Conservation (phyloP, 2,888 invertebrate genomes). For the Ochropacha duplaris region DNA sequence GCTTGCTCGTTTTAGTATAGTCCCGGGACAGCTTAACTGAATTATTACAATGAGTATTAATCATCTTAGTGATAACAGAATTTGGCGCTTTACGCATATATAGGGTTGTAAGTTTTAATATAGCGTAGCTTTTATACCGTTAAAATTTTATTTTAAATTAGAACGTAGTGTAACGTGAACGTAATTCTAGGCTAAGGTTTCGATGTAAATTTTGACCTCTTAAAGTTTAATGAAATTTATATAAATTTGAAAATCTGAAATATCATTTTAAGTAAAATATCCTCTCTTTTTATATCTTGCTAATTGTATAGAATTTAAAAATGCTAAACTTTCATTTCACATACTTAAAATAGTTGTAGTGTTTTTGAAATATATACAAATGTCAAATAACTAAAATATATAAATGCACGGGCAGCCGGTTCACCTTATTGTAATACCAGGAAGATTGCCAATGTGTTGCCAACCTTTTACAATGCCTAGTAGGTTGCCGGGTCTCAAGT, state of each 20-base stretch:
- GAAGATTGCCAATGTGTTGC: too few relatives aligned
- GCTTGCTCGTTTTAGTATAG: too few relatives aligned
- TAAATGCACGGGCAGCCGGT: too few relatives aligned
- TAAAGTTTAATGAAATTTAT: neutral
- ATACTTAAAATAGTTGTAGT: too few relatives aligned
- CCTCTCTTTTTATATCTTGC: neutral
- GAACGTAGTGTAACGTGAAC: neutral
- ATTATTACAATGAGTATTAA: neutral
- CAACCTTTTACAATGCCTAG: too few relatives aligned
- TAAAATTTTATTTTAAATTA: too few relatives aligned
- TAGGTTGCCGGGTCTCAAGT: too few relatives aligned
- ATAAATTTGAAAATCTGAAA: neutral
- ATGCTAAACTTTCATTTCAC: too few relatives aligned
- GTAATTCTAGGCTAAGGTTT: neutral
- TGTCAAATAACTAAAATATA: too few relatives aligned
- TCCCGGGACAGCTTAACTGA: neutral
- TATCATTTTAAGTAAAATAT: neutral
- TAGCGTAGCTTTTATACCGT: neutral
- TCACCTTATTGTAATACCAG: too few relatives aligned
- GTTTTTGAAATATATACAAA: too few relatives aligned
- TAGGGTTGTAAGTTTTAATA: neutral
- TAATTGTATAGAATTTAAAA: too few relatives aligned
- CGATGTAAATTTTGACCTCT: neutral
- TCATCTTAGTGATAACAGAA: neutral
- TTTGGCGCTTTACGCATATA: neutral